phyloP scores from a whole-genome alignment of 2,797 vertebrate species.

The Pipistrellus pipistrellus region DNA sequence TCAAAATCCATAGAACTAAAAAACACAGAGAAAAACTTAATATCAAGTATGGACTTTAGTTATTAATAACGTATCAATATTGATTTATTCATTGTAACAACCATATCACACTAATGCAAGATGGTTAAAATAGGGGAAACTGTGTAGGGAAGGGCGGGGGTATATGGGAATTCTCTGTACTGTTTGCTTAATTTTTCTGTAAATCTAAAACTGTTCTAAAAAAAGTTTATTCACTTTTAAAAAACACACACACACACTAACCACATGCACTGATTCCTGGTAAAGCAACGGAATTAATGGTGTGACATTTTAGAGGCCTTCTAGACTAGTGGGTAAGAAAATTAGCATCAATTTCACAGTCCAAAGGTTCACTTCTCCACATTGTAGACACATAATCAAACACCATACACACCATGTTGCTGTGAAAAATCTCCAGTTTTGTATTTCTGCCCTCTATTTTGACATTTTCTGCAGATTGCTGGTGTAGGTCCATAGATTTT shows the following conservation, averaged over 20 bases:
- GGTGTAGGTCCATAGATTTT: constrained; percentile 51
- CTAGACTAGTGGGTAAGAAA: constrained; percentile 61
- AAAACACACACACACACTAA: not conserved
- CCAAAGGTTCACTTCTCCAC: constrained; percentile 64
- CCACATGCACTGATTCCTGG: constrained; percentile 73
- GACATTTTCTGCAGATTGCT: constrained; percentile 62
- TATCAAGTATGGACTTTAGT: not conserved
- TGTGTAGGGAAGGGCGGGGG: not conserved
- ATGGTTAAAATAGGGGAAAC: not conserved
- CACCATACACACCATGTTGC: not conserved
- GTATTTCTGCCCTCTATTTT: constrained; percentile 42
- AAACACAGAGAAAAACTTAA: not conserved
- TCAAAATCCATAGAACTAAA: not conserved
- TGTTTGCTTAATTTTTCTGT: constrained; percentile 55
- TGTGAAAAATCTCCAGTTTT: constrained; percentile 47
- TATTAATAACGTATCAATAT: not conserved
- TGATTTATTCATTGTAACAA: not conserved
- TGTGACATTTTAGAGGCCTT: constrained; percentile 74
- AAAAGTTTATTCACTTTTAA: constrained; percentile 48
- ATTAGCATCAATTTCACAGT: constrained; percentile 75
- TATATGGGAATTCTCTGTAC: constrained; percentile 63
- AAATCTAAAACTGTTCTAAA: constrained; percentile 70
- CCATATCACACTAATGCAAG: not conserved
- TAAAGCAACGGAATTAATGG: constrained; percentile 71
- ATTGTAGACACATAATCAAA: constrained; percentile 37